Base-by-base conservation (phyloP, 2,113 vertebrate species). In the Mugil cephalus region DNA sequence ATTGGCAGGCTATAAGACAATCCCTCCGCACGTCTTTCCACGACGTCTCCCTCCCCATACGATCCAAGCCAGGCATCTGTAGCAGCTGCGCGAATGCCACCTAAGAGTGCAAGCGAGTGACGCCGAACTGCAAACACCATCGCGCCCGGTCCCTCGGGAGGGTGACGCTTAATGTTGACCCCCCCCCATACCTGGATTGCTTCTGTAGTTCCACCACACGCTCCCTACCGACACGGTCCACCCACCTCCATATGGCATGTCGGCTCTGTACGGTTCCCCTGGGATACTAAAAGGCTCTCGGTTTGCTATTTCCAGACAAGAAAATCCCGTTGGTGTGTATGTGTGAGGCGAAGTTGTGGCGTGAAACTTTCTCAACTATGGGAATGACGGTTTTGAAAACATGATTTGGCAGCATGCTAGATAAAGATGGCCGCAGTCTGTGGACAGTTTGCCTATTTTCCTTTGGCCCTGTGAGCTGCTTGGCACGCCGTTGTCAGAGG, bases 211-310 rank as follows among this genome's bases (percentile, higher is more conserved):
- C 75, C 79, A 48, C 62, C 62, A 43, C 43, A 42, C 45, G 59
- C 69, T 67, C 60, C 61, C 73, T 74, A 50, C 46, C 84, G 79
- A 88, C 54, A 53, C 14, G 70, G 52, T 74, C 76, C 83, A 83
- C 84, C 87, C 78, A 89, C 89, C 70, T 84, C 85, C 89, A 88
- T 93, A 84, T 90, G 84, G 82, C 79, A 30, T 59, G 68, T 70
- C 67, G 1, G 68, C 77, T 70, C 59, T 9, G 36, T 67, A 47
- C 8, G 8, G 55, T 76, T 85, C 88, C 75, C 79, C 24, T 0
- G 72, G 65, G 77, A 50, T 56, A 19, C 19, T 24, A 65, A 74
- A 80, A 69, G 46, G 17, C 30, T 77, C 70, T 54, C 54, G 39
- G 21, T 76, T 86, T 64, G 11, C 81, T 77, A 75, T 84, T 83